Evolutionary conservation across 2,113 vertebrate species (phyloP).

Genomic region (Chaetura pelagica): DNA sequence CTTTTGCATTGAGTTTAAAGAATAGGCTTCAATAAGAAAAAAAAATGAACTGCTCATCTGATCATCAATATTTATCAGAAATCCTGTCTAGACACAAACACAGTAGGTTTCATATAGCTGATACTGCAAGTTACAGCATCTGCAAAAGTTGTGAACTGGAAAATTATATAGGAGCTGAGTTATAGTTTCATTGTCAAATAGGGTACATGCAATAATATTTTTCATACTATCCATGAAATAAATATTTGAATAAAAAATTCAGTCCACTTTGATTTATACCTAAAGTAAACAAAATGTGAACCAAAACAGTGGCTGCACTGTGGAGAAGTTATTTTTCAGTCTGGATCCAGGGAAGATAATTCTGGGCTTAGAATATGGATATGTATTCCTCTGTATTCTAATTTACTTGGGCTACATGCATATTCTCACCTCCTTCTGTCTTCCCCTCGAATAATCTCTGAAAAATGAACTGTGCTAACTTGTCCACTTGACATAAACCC

Average conservation of each 20-base stretch:
- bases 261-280: neutral
- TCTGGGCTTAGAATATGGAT: neutral
- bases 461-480: neutral
- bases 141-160: neutral
- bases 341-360: neutral
- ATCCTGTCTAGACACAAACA: neutral
- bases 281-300: neutral
- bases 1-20: neutral
- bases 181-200: constrained; percentile 42
- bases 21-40: constrained; percentile 28
- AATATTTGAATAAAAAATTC: constrained; percentile 14
- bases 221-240: neutral
- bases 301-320: neutral
- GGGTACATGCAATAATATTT: constrained; percentile 4
- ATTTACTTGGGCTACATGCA: neutral
- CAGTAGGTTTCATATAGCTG: neutral
- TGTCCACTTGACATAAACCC: neutral
- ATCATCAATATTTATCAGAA: constrained; percentile 29
- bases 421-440: neutral
- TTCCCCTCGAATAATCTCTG: neutral
- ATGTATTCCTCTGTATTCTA: neutral
- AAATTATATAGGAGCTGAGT: neutral
- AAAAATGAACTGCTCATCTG: neutral
- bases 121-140: neutral
- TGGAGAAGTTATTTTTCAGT: constrained; percentile 7